phyloP scores from a whole-genome alignment of 2,888 invertebrate genomes.

The Osedax frankpressi region DNA sequence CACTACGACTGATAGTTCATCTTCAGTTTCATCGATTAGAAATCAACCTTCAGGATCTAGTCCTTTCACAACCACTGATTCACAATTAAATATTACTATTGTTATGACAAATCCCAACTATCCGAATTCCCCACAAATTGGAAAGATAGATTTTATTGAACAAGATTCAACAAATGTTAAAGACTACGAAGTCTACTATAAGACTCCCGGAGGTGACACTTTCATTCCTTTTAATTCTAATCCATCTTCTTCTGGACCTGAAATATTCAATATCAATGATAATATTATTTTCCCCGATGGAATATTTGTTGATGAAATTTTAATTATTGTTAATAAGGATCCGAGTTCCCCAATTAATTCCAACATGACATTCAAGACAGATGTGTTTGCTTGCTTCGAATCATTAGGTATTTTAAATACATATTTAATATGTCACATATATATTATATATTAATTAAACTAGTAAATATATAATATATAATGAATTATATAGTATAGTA shows the following conservation, averaged over 20 bases:
- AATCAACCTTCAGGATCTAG: neutral
- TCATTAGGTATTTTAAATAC: neutral
- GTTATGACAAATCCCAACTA: neutral
- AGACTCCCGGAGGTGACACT: neutral
- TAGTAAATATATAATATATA: no score
- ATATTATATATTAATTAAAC: no score
- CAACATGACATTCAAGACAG: neutral
- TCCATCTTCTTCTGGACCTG: neutral
- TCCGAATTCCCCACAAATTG: conserved; percentile 1
- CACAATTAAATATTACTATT: conserved; percentile 7
- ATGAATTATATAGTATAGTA: no score
- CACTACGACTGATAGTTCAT: neutral
- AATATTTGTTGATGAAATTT: conserved; percentile 2
- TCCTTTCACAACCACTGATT: neutral
- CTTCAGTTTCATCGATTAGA: neutral
- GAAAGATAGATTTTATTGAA: conserved; percentile 5
- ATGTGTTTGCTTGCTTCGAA: conserved; percentile 9
- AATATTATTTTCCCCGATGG: conserved; percentile 5
- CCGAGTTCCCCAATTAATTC: neutral
- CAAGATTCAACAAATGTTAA: neutral
- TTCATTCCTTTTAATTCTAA: conserved; percentile 8
- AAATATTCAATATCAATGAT: neutral
- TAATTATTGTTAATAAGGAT: neutral
- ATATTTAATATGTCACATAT: no score
- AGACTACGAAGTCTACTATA: conserved; percentile 6